Evolutionary conservation across 2,797 vertebrate species (phyloP).

Genomic region (Petrocephalus schoutedeni): DNA sequence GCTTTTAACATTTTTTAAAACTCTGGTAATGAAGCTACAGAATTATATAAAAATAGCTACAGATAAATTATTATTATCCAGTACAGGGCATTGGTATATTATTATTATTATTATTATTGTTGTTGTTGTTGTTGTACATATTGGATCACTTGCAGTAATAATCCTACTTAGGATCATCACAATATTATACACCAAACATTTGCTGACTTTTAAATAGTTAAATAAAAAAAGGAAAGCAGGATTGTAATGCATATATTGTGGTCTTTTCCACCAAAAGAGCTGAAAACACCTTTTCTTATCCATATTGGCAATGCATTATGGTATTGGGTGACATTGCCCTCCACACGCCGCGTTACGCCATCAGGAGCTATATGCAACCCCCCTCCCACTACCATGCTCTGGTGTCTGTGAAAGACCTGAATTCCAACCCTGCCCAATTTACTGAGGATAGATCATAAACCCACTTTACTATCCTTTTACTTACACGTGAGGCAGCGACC

Average conservation of each 20-base stretch:
- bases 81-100: background rate
- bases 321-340: background rate
- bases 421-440: background rate
- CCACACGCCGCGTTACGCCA: background rate
- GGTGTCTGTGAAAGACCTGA: background rate
- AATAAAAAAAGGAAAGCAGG: background rate
- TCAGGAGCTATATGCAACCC: background rate
- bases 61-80: background rate
- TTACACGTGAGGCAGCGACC: background rate
- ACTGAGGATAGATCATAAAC: constrained; percentile 1
- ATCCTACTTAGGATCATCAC: background rate
- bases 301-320: background rate
- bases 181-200: background rate
- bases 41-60: background rate
- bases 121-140: background rate
- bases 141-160: background rate
- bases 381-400: background rate
- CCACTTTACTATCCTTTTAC: background rate
- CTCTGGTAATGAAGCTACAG: background rate
- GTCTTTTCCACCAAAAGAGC: background rate
- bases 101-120: background rate
- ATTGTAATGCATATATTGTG: background rate
- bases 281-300: background rate
- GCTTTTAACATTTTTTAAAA: background rate
- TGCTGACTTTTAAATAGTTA: background rate